Evolutionary conservation across 2,113 vertebrate genomes (phyloP).

Genomic region (Turdus rufiventris): DNA sequence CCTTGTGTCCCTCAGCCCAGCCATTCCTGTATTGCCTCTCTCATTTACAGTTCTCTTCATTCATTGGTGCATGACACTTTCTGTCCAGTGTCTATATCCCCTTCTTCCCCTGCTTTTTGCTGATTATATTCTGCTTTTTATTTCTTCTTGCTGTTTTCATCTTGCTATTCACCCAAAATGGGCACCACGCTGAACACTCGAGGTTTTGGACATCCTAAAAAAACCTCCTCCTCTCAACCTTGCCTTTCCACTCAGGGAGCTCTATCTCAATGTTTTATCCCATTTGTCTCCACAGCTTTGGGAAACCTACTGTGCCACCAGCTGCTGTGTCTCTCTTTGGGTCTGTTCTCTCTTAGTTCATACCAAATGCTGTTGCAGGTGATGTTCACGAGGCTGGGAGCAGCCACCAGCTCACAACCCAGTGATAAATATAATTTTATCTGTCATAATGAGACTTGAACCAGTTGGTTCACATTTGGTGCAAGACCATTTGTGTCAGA

Average conservation of each 20-base stretch:
- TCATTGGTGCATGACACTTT: not conserved
- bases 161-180: not conserved
- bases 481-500: not conserved
- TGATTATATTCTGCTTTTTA: not conserved
- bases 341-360: not conserved
- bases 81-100: too few relatives aligned
- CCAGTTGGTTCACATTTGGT: not conserved
- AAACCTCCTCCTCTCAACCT: not conserved
- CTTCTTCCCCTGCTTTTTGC: not conserved
- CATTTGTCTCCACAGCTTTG: not conserved
- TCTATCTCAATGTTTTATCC: not conserved
- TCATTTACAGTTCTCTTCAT: not conserved
- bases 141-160: not conserved
- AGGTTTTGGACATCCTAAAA: not conserved
- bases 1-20: not conserved
- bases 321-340: not conserved
- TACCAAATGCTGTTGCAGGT: not conserved
- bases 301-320: constrained; percentile 30
- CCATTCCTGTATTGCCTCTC: not conserved
- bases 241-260: not conserved
- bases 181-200: fast-evolving
- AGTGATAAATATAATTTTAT: constrained; percentile 10
- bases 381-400: not conserved
- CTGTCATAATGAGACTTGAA: constrained; percentile 2
- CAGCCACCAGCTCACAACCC: constrained; percentile 2